Evolutionary conservation across 92 coral and sea anemone genomes (phyloP), one percentile per base, ranked within the genome.

Genomic region (Phymanthus crucifer): DNA sequence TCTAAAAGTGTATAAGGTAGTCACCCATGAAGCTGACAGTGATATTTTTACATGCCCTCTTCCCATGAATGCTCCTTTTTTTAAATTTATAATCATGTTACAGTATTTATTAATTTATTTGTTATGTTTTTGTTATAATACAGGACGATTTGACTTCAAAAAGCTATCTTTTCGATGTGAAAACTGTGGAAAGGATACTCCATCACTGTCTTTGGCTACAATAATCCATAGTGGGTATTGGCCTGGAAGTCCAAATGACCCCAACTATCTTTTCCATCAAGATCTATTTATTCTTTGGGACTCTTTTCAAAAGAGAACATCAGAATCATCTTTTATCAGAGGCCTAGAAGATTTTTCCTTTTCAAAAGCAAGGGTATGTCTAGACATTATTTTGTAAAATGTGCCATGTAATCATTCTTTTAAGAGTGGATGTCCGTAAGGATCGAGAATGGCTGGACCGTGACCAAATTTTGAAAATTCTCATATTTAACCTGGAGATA

Each of bases 211-310:
- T 35, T 64, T 83, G 31, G 12, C 78, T 37, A 87, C 70, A 50
- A 78, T 88, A 38, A 72, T 88, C 17, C 71, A 72, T 26, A 48
- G 85, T 61, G 91, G 91, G 36, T 83, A 54, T 71, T 83, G 91
- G 91, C 89, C 89, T 74, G 91, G 91, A 47, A 88, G 85, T 58
- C 91, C 91, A 6, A 84, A 48, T 45, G 86, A 84, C 61, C 70
- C 91, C 67, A 74, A 52, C 14, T 77, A 86, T 50, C 52, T 83
- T 4, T 87, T 87, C 75, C 73, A 83, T 43, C 88, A 87, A 76
- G 78, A 74, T 46, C 72, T 87, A 18, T 87, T 87, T 65, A 78
- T 76, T 47, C 72, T 87, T 29, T 83, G 88, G 88, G 91, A 87
- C 58, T 38, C 82, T 50, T 16, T 84, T 12, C 89, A 84, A 78